Percentiles rank a stretch among this genome's conserved stretches.
phyloP scores from a whole-genome alignment of 2,888 invertebrate genomes.

The Podabrus alpinus region DNA sequence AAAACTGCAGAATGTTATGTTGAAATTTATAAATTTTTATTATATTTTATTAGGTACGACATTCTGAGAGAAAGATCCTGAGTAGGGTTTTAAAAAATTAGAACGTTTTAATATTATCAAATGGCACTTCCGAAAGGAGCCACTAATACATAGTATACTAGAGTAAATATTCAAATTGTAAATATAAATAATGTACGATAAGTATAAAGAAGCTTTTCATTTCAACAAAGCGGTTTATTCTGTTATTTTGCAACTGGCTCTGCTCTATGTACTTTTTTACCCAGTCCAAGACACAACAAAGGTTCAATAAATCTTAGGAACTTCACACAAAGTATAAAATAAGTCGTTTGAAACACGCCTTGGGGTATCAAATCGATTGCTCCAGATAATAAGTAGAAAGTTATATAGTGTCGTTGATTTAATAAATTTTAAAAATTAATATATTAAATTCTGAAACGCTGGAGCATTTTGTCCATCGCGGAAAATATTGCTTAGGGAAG shows the following conservation, averaged over 20 bases:
- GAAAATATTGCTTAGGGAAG: neutral
- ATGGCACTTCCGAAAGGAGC: neutral
- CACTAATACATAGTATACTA: neutral
- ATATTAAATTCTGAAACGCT: neutral
- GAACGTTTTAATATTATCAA: neutral
- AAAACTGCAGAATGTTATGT: neutral
- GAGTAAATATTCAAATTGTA: neutral
- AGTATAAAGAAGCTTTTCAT: constrained; percentile 6
- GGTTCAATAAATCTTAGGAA: constrained; percentile 10
- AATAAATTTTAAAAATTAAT: neutral
- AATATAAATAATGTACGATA: neutral
- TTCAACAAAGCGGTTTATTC: constrained; percentile 7
- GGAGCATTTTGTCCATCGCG: too few relatives aligned
- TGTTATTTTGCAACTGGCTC: constrained; percentile 7
- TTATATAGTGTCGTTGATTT: neutral
- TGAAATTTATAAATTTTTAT: too few relatives aligned
- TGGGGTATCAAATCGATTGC: constrained; percentile 8
- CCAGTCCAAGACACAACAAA: constrained; percentile 7
- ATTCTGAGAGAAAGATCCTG: too few relatives aligned
- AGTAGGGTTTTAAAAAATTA: neutral
- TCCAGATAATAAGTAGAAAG: constrained; percentile 10
- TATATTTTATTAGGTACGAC: too few relatives aligned
- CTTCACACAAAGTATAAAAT: constrained; percentile 16
- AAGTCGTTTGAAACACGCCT: constrained; percentile 14
- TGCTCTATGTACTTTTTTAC: constrained; percentile 4